Conservation (phyloP, 2,888 invertebrate genomes). For the Drosophila setosimentum region DNA sequence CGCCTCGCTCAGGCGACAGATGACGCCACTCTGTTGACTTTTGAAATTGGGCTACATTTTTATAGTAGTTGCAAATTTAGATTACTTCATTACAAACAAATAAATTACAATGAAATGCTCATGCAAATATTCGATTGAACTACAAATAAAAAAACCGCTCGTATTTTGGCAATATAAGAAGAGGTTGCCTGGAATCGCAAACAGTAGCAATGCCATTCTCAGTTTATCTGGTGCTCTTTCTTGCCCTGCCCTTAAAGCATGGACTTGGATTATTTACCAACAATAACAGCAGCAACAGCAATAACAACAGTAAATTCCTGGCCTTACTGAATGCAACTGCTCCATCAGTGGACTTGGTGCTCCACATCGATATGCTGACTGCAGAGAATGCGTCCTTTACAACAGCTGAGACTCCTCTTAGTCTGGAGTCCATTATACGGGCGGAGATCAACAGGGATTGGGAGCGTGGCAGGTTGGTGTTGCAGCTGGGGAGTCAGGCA, state of each 20-base stretch:
- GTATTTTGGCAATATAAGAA: conserved; percentile 33
- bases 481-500: conserved; percentile 41
- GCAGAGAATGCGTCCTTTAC: conserved; percentile 1
- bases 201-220: conserved; percentile 24
- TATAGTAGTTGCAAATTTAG: conserved; percentile 18
- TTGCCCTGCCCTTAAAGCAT: conserved; percentile 2
- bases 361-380: conserved; percentile 52
- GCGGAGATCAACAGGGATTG: conserved; percentile 66
- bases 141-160: conserved; percentile 25
- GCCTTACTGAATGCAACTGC: conserved; percentile 39
- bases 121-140: conserved; percentile 57
- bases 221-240: conserved; percentile 18
- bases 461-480: conserved; percentile 49
- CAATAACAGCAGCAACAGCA: conserved; percentile 19
- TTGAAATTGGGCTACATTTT: conserved; percentile 38
- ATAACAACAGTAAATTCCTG: conserved; percentile 37
- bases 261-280: neutral
- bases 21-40: conserved; percentile 33
- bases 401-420: neutral
- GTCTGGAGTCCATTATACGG: conserved; percentile 54
- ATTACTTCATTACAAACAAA: conserved; percentile 49
- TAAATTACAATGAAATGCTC: conserved; percentile 44
- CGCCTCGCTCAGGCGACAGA: neutral
- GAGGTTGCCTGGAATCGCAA: neutral
- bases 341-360: conserved; percentile 44